phyloP scores from a whole-genome alignment of 2,113 vertebrate species.

The Nothobranchius kuhntae region DNA sequence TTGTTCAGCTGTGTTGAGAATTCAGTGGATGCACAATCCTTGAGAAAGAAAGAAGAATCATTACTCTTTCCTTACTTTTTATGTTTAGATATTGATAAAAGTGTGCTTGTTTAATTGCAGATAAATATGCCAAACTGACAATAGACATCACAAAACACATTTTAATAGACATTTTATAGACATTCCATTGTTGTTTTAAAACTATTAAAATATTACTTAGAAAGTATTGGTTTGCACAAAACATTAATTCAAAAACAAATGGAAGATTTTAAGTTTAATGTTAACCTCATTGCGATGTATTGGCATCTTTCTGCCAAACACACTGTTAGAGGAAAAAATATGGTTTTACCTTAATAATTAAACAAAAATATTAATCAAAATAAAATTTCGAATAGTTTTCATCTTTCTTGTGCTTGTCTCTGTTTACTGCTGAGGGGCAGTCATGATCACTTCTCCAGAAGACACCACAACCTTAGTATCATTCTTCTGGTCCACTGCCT shows the following conservation, averaged over 20 bases:
- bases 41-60: no score
- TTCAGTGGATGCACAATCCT: no score
- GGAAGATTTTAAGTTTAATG: not conserved
- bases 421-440: not conserved
- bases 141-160: no score
- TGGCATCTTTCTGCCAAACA: not conserved
- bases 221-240: no score
- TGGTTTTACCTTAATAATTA: no score
- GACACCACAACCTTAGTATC: constrained; percentile 46
- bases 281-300: not conserved
- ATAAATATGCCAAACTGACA: no score
- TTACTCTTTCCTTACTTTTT: no score
- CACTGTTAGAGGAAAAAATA: constrained; percentile 18
- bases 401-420: not conserved
- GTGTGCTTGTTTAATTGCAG: no score
- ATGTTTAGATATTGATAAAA: not conserved
- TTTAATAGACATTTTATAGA: not conserved
- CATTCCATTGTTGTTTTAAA: not conserved
- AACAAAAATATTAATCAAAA: not conserved
- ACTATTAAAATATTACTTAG: not conserved
- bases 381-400: not conserved
- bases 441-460: constrained; percentile 47
- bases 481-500: not conserved
- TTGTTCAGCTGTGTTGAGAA: no score
- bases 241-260: not conserved